phyloP scores from a whole-genome alignment of 2,797 vertebrate genomes.

The Pristis pectinata region DNA sequence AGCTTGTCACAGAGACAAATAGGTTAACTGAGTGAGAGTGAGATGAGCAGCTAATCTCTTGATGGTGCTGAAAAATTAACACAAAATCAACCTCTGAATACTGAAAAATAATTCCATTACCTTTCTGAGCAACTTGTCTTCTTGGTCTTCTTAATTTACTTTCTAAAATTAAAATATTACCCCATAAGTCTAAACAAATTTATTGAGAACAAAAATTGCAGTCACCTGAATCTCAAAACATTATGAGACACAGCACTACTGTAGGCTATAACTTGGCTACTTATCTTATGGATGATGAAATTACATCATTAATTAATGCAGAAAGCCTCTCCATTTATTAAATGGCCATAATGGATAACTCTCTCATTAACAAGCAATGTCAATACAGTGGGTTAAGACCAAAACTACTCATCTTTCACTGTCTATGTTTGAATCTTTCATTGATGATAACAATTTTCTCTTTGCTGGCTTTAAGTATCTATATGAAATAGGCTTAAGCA shows the following conservation, averaged over 20 bases:
- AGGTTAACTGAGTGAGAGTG: not conserved
- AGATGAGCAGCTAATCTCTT: not conserved
- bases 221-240: not conserved
- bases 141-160: conserved; percentile 39
- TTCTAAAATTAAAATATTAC: conserved; percentile 41
- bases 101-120: conserved; percentile 40
- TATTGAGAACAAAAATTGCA: not conserved
- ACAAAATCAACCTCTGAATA: not conserved
- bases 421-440: not conserved
- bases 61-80: not conserved
- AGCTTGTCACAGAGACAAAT: too few species aligned
- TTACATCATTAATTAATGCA: not conserved
- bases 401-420: not conserved
- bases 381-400: not conserved
- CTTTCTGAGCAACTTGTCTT: conserved; percentile 40
- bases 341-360: not conserved
- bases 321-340: not conserved
- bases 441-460: not conserved
- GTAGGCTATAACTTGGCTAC: not conserved
- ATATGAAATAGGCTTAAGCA: not conserved
- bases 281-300: not conserved
- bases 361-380: not conserved
- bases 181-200: not conserved
- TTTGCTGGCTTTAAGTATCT: not conserved
- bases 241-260: not conserved